Conservation (phyloP, 2,888 invertebrate species). For the Oscheius sp. region DNA sequence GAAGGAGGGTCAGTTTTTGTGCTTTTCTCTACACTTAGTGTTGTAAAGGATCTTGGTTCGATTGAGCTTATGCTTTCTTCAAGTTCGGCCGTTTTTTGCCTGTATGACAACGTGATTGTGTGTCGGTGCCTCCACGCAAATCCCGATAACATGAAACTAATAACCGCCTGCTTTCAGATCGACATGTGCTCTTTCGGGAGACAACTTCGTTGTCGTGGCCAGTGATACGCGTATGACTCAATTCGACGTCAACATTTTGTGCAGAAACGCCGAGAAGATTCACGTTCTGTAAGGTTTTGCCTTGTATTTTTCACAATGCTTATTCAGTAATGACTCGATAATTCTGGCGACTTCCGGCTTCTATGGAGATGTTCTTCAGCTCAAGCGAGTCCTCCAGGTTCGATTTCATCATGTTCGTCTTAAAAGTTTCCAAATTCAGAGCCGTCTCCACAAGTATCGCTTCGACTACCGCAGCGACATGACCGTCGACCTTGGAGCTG, state of each 20-base stretch:
- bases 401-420: constrained; percentile 5
- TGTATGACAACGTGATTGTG: no score
- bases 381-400: constrained; percentile 78
- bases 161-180: constrained; percentile 80
- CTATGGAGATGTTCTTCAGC: constrained; percentile 94
- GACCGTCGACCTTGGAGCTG: constrained; percentile 86
- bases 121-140: no score
- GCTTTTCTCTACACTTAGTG: no score
- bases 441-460: constrained; percentile 83
- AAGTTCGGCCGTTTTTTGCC: no score
- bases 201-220: constrained; percentile 92
- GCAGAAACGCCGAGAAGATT: constrained; percentile 70
- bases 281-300: constrained; percentile 63
- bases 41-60: no score
- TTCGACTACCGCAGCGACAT: constrained; percentile 83
- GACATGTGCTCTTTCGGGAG: constrained; percentile 93
- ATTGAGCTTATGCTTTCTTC: no score
- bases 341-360: constrained; percentile 95
- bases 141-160: not conserved
- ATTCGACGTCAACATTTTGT: constrained; percentile 66
- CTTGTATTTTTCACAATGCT: no score
- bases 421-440: constrained; percentile 41
- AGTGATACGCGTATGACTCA: constrained; percentile 81
- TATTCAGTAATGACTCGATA: constrained; percentile 81
- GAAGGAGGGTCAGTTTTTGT: constrained; percentile 64